Evolutionary conservation across 2,113 vertebrate genomes (phyloP), one percentile per base, ranked within the genome.

Genomic region (Rallus limicola): DNA sequence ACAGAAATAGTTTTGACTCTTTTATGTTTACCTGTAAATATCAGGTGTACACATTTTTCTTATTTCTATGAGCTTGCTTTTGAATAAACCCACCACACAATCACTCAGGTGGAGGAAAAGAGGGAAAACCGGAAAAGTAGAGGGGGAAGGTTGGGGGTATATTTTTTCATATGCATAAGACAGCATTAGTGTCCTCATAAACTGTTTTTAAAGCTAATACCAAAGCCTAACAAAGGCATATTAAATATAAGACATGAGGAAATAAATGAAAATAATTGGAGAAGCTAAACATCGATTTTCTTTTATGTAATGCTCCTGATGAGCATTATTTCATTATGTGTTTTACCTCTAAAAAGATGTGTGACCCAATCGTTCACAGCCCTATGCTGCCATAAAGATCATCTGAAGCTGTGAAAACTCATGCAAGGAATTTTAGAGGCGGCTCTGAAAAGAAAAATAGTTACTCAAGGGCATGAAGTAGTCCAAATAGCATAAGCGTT

Each of bases 261-360:
- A 85, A 87, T 89, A 82, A 93, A 93, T 26, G n/a, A 91, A 93
- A 91, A 79, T 77, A 90, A 86, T 34, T 77, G 48, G 56, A 69
- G 69, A 63, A 82, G 31, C 12, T 82, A 95, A 95, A 85, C 23
- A 87, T 62, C 64, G 11, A 78, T 93, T 70, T 77, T n/a, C 13
- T 94, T 88, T 82, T 91, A 88, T 60, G n/a, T 24, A 85, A 79
- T 69, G 81, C 65, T 72, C n/a, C 26, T 79, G 58, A 71, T 58
- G 6, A 86, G 15, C 16, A 52, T 60, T 78, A 60, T 92, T 72
- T 86, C 29, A 28, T 64, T 69, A 62, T 12, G 23, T 40, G n/a
- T 50, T 91, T 71, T 4, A 11, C 63, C 52, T 65, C 62, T 84
- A 85, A 91, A 87, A 53, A 79, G 25, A 69, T 64, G n/a, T 3